These are phyloP conservation scores for Callospermophilus lateralis DNA, from an alignment of 2,113 vertebrate genomes.

Conservation along the genomic window DNA sequence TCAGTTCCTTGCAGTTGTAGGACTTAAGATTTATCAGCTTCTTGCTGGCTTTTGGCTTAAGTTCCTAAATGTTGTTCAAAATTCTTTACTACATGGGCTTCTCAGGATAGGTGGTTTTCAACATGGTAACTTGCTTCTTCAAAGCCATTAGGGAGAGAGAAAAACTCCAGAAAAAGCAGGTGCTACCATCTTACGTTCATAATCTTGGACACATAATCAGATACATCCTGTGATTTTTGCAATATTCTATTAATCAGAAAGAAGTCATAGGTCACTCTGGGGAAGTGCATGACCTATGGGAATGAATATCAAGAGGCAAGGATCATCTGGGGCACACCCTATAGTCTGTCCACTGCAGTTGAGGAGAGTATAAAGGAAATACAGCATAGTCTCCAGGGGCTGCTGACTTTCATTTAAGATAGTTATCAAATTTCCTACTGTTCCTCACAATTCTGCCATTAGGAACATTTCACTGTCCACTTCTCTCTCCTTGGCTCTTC, in stretches of 20 bases:
- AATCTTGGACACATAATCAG: not conserved
- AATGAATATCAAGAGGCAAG: not conserved
- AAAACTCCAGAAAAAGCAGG: not conserved
- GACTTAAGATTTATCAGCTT: not conserved
- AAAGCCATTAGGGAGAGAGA: not conserved
- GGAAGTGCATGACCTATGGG: not conserved
- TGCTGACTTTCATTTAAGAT: not conserved
- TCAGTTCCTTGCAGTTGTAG: not conserved
- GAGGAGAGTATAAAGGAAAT: not conserved
- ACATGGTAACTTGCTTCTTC: not conserved
- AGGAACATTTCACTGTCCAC: not conserved
- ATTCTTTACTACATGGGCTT: not conserved
- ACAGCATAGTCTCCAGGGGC: not conserved
- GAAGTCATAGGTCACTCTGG: not conserved
- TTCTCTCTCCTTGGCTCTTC: not conserved
- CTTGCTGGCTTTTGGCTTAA: not conserved
- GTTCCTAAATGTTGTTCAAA: not conserved
- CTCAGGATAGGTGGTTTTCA: not conserved
- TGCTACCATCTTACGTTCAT: not conserved
- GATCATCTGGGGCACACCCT: not conserved
- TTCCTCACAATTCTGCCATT: not conserved
- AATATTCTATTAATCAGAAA: not conserved
- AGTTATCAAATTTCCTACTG: not conserved
- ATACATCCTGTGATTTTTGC: not conserved
- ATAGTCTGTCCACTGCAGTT: not conserved